A percentile compares a stretch with the other conserved stretches of the same genome.
These are phyloP conservation scores for Gorilla gorilla DNA, from an alignment of 2,113 vertebrate species.

Conservation along the genomic window DNA sequence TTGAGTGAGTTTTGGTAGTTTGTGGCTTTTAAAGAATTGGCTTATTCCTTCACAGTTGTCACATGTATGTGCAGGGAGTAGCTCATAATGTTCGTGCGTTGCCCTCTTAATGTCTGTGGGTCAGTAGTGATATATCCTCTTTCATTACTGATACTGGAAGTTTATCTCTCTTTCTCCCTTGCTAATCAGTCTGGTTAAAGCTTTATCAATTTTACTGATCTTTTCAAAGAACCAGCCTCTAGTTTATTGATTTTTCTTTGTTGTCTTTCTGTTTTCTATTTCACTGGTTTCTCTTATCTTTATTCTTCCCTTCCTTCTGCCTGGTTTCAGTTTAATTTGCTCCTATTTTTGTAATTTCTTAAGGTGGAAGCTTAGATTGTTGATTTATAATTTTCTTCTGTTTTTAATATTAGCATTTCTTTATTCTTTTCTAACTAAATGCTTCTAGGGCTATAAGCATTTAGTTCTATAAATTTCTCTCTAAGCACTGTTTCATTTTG, in stretches of 20 bases:
- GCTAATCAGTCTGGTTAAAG: background rate
- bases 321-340: background rate
- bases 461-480: background rate
- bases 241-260: background rate
- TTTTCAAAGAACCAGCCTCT: background rate
- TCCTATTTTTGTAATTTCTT: background rate
- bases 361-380: background rate
- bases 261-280: slow-evolving; percentile 1
- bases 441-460: background rate
- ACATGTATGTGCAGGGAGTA: background rate
- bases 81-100: fast-evolving
- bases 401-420: background rate
- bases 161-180: background rate
- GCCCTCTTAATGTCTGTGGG: background rate
- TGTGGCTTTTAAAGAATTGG: background rate
- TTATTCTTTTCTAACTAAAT: slow-evolving; percentile 28
- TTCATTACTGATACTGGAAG: background rate
- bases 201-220: background rate
- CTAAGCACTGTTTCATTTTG: background rate
- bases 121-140: too few relatives aligned
- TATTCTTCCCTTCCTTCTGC: background rate
- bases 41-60: background rate
- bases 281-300: background rate
- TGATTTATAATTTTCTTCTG: background rate
- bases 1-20: background rate